Evolutionary conservation across 1,140 invertebrate genomes (phyloP).

Genomic region (Chionoecetes opilio): DNA sequence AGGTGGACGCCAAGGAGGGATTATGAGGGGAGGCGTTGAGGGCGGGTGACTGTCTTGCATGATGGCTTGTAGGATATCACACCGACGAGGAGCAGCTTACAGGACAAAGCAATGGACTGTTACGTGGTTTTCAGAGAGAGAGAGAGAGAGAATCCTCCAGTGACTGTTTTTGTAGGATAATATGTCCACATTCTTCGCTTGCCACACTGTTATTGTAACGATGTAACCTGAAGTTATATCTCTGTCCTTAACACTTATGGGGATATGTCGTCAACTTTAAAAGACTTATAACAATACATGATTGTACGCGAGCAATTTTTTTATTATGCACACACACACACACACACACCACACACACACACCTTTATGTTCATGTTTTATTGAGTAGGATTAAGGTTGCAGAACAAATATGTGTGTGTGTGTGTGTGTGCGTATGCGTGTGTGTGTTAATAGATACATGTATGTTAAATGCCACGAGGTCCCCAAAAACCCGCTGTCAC

Average conservation of each 20-base stretch:
- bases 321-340: conserved; percentile 56
- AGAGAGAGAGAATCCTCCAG: not conserved
- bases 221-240: not conserved
- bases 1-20: too few species aligned
- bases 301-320: too few species aligned
- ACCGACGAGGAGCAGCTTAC: too few species aligned
- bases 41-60: too few species aligned
- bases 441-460: too few species aligned
- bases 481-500: too few species aligned
- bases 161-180: not conserved
- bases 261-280: not conserved
- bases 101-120: too few species aligned
- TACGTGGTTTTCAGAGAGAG: not conserved
- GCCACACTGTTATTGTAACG: not conserved
- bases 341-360: conserved; percentile 51
- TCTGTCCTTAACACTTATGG: not conserved
- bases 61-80: too few species aligned
- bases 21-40: too few species aligned
- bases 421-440: conserved; percentile 52
- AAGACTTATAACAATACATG: not conserved
- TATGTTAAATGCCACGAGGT: not conserved
- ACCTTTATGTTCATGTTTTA: too few species aligned
- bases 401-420: conserved; percentile 28
- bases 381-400: too few species aligned
- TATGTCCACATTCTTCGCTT: not conserved